Conservation (phyloP, 2,113 vertebrate genomes). For the Castor canadensis region DNA sequence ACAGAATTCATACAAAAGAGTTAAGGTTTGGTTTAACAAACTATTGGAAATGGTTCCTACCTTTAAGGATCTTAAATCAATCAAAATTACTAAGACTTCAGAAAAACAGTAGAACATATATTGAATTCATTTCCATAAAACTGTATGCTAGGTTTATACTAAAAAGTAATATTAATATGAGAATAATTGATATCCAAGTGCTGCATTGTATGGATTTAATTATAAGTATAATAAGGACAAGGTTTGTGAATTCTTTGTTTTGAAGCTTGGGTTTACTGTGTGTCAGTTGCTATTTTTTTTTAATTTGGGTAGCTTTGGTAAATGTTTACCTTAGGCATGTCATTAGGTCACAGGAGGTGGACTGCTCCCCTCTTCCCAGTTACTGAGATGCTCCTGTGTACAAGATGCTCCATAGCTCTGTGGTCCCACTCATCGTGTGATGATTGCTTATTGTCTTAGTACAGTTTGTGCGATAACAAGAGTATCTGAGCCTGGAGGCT, state of each 20-base stretch:
- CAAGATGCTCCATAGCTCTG: not conserved
- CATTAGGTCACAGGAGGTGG: not conserved
- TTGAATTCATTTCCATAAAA: not conserved
- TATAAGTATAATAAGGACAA: not conserved
- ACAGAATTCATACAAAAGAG: not conserved
- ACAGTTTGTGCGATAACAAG: not conserved
- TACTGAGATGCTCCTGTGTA: not conserved
- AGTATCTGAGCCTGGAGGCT: not conserved
- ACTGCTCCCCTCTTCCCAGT: too few relatives aligned
- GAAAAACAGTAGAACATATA: not conserved
- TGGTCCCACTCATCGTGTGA: not conserved
- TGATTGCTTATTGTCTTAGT: not conserved
- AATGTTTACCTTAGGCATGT: not conserved
- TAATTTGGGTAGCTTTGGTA: not conserved
- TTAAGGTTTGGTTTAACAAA: conserved; percentile 1
- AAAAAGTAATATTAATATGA: not conserved
- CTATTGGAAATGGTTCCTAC: not conserved
- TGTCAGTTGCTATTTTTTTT: not conserved
- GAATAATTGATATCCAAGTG: not conserved
- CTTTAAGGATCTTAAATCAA: conserved; percentile 19
- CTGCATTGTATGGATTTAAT: not conserved
- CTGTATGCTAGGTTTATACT: not conserved
- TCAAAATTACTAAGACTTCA: not conserved
- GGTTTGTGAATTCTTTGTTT: not conserved
- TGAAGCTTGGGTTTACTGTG: not conserved